Evolutionary conservation across 2,888 invertebrate genomes (phyloP).

Genomic region (Slavum lentiscoides): DNA sequence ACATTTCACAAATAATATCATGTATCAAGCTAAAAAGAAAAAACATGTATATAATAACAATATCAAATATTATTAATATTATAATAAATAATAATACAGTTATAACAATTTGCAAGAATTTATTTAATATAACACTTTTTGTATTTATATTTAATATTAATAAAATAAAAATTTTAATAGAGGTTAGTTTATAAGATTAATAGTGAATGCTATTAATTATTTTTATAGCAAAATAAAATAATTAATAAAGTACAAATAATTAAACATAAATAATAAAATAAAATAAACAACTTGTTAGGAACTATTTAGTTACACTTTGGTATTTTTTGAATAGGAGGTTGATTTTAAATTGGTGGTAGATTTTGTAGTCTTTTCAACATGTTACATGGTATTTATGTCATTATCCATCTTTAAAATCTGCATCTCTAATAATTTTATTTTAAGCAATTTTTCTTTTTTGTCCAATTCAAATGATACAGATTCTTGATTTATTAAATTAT

Average conservation of each 20-base stretch:
- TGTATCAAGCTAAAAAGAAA: neutral
- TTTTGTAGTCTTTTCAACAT: slow-evolving; percentile 1
- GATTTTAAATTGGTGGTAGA: neutral
- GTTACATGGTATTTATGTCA: slow-evolving; percentile 8
- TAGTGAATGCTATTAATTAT: neutral
- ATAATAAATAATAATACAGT: neutral
- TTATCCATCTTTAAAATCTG: slow-evolving; percentile 8
- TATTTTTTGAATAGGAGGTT: slow-evolving; percentile 3
- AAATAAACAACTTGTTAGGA: slow-evolving; percentile 1
- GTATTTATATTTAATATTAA: no score
- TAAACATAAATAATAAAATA: slow-evolving; percentile 8
- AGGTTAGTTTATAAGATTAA: neutral
- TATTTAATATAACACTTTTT: neutral
- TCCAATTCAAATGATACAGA: neutral
- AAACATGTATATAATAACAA: neutral
- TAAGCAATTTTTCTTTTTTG: slow-evolving; percentile 24
- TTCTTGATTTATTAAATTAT: slow-evolving; percentile 14
- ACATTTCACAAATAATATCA: slow-evolving; percentile 5
- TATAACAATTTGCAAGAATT: neutral
- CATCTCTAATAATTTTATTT: slow-evolving; percentile 25
- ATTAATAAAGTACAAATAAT: neutral
- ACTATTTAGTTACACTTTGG: slow-evolving; percentile 14
- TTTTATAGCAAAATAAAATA: neutral
- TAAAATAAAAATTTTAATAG: neutral
- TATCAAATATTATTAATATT: no score